Base-by-base conservation (phyloP, 2,888 invertebrate genomes). In the Agonopterix arenella region DNA sequence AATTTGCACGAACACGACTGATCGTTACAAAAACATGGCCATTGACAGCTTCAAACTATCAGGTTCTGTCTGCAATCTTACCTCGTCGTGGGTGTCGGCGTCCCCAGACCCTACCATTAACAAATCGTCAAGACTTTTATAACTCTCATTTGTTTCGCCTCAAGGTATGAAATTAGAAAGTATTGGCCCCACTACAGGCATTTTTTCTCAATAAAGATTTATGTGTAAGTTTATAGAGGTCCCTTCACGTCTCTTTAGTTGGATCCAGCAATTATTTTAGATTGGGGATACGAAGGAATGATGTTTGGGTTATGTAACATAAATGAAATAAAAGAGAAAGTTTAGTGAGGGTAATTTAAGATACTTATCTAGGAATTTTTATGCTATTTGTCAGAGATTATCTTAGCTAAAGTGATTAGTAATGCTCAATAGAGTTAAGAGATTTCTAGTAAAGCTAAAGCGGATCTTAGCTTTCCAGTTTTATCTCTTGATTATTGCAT, bases 101-200 rank as follows among this genome's bases (percentile, higher is more conserved):
- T 58, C 58, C 56, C 55, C 53, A 59, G 57, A 64, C 62, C 57
- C 63, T 52, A 56, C 54, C 58, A 71, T 73, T 66, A 64, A 64
- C 66, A 66, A 66, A 68, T 72, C 71, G 68, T 72, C 74, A 73
- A 73, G 68, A 67, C 62, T 73, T 76, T 76, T 79, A 78, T 72
- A 72, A 72, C 70, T 71, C 72, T 76, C 76, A 73, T 80, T 78
- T 78, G 71, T 76, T 78, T 78, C 64, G 84, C 86, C 80, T 63
- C 70, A 58, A 70, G 88, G 78, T 67, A 80, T 69, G 70, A 82
- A 85, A 84, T 88, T 88, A 88, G 88, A 89, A 89, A 88, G 88
- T 83, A 71, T 70, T 59, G 69, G 61, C 56, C 66, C 55, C 58
- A 56, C 60, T 61, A 62, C 55, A 67, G 70, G 70, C 51, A 57